Evolutionary conservation across 2,888 invertebrate genomes (phyloP), one percentile per base, ranked within the genome.

Genomic region (Diploptera punctata): DNA sequence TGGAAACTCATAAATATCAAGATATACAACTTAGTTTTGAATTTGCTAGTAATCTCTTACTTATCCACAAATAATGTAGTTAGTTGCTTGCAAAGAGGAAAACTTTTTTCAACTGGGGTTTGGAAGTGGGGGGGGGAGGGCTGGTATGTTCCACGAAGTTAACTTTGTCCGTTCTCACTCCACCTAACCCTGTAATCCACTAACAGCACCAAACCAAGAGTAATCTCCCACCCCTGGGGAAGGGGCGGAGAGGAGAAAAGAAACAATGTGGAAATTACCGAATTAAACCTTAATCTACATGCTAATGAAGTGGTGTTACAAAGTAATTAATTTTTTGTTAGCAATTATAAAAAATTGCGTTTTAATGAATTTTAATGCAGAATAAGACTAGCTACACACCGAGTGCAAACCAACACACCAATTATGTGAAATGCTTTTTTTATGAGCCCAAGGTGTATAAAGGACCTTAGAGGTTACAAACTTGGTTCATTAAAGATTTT

Each of bases 231-330:
- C 13, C 60, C 68, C 5, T 65, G 24, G 26, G 44, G 19, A 38
- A 31, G 19, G 31, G 38, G 38, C n/a, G n/a, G n/a, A n/a, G n/a
- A n/a, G 70, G 60, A 49, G 47, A 71, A 70, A 73, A 75, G 74
- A 75, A 75, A 73, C 75, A 74, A 74, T 73, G 75, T 73, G 73
- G 73, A 74, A 75, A 75, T 75, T 75, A 75, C 71, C 70, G 73
- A 75, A 75, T 75, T 74, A 75, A 75, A 75, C 69, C 75, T 74
- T 75, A 75, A 75, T 75, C 74, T 75, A 72, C 71, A 75, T 75
- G 73, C 75, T 75, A 75, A 75, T 75, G 75, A 75, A 75, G 75
- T 74, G 70, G 71, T 73, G 69, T 71, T 71, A 75, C 75, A 73
- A 69, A 71, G 75, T 75, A 75, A 75, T 75, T 75, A 72, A 74